Percentiles rank a stretch among this genome's conserved stretches.
These are phyloP conservation scores for Macropodus opercularis DNA, from an alignment of 2,797 vertebrate species.

Conservation along the genomic window DNA sequence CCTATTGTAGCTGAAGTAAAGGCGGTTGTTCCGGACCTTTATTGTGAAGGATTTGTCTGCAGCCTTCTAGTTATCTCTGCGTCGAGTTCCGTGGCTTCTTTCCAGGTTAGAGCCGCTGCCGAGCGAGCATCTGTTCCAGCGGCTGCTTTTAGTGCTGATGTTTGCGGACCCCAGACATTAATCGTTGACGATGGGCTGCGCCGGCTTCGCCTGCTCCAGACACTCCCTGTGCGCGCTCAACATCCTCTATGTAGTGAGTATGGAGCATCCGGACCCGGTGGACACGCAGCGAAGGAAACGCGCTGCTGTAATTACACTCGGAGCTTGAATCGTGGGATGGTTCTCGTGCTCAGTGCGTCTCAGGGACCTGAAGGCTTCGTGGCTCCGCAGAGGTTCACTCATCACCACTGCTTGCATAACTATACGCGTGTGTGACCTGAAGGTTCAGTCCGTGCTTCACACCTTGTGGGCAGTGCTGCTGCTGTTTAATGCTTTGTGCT, in stretches of 20 bases:
- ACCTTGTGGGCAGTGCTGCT: too few species aligned
- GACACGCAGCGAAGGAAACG: too few species aligned
- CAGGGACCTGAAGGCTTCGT: too few species aligned
- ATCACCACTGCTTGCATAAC: too few species aligned
- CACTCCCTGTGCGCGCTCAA: slow-evolving; percentile 66
- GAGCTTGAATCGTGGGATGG: too few species aligned
- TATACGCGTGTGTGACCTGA: too few species aligned
- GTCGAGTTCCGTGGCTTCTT: slow-evolving; percentile 1
- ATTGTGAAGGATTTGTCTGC: not conserved
- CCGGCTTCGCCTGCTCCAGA: slow-evolving; percentile 63
- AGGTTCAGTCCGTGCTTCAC: too few species aligned
- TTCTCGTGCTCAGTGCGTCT: too few species aligned
- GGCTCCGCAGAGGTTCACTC: too few species aligned
- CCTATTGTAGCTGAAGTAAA: not conserved
- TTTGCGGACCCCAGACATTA: not conserved
- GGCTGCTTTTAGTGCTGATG: not conserved
- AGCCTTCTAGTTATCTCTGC: not conserved
- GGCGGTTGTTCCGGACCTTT: not conserved
- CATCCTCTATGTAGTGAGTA: slow-evolving; percentile 68
- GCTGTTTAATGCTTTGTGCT: too few species aligned
- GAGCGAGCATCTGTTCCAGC: slow-evolving; percentile 3
- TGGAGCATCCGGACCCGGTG: too few species aligned
- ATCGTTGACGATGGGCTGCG: slow-evolving; percentile 37
- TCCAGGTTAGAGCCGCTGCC: slow-evolving; percentile 25
- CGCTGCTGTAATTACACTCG: too few species aligned